Evolutionary conservation across 2,888 invertebrate species (phyloP), one percentile per base, ranked within the genome.

Genomic region (Furcula furcula): DNA sequence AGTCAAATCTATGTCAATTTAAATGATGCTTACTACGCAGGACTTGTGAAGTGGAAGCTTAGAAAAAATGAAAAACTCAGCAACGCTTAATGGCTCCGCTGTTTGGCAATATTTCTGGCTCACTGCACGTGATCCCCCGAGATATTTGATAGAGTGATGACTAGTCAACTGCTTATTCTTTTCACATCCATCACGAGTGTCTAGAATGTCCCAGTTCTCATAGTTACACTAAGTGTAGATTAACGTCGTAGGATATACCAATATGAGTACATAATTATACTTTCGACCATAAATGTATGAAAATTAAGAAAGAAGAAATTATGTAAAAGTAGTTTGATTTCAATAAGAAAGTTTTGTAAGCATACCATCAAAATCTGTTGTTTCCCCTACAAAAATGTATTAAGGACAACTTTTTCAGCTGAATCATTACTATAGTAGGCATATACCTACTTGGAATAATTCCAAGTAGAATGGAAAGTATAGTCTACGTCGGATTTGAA

Each of bases 161-260:
- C 47, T 52, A 55, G 62, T 60, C 58, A 56, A 63, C 59, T 55
- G 59, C 55, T 56, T 51, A 56, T 65, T 67, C 56, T 56, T 51
- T 61, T 55, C 65, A 53, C 66, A 68, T 67, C 65, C 61, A 71
- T 70, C 66, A 61, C 36, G 46, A 46, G 43, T 52, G 52, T 47
- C 55, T 51, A 38, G 36, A 44, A 47, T 36, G 49, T 49, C 44
- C 34, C 47, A 27, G 32, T 29, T 43, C 51, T n/a, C 48, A 47
- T 55, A 52, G 52, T 55, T 52, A 55, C 49, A 55, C 34, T 52
- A 50, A 52, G 37, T 34, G 28, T 40, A 43, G 39, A 58, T 56
- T 42, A 51, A 41, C 39, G 41, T 34, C 33, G 26, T 34, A 36
- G 41, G 36, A 46, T 28, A 20, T n/a, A 1, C 26, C 14, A 14